Evolutionary conservation across 2,113 vertebrate genomes (phyloP).

Genomic region (Ammodytes dubius): DNA sequence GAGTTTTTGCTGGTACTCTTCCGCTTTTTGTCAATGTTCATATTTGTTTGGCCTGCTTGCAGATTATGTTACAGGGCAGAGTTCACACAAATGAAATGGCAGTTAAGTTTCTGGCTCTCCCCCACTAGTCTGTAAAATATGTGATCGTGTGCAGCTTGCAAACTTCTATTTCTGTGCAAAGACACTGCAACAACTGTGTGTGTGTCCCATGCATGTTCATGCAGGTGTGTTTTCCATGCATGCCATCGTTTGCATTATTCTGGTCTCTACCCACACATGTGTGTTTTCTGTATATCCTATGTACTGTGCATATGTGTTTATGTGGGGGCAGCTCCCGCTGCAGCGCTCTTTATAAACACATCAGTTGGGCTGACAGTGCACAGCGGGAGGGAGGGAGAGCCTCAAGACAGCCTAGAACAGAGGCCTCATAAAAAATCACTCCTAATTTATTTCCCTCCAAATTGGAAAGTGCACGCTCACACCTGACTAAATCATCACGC

Average conservation of each 20-base stretch:
- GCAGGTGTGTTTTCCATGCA: slow-evolving; percentile 44
- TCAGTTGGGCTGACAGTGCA: slow-evolving; percentile 85
- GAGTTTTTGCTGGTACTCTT: background rate
- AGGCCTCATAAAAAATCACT: slow-evolving; percentile 98
- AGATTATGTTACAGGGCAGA: slow-evolving; percentile 1
- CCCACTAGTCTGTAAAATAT: background rate
- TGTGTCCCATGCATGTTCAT: slow-evolving; percentile 1
- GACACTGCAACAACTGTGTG: background rate
- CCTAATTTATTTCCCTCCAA: slow-evolving; percentile 99
- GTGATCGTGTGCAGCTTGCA: background rate
- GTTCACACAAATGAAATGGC: background rate
- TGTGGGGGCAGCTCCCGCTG: slow-evolving; percentile 62
- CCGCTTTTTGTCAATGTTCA: background rate
- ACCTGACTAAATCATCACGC: slow-evolving; percentile 99
- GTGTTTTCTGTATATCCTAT: slow-evolving; percentile 30
- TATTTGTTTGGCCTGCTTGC: background rate
- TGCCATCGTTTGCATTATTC: slow-evolving; percentile 48
- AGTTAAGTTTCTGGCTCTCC: background rate
- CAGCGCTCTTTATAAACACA: slow-evolving; percentile 87
- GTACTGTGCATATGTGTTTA: slow-evolving; percentile 44
- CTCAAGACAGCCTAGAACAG: slow-evolving; percentile 84
- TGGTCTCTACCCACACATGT: slow-evolving; percentile 33
- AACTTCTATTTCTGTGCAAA: background rate
- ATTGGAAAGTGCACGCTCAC: slow-evolving; percentile 99
- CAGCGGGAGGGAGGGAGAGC: slow-evolving; percentile 70